These are phyloP conservation scores for Colossoma macropomum DNA, from an alignment of 2,113 vertebrate genomes.

Conservation along the genomic window DNA sequence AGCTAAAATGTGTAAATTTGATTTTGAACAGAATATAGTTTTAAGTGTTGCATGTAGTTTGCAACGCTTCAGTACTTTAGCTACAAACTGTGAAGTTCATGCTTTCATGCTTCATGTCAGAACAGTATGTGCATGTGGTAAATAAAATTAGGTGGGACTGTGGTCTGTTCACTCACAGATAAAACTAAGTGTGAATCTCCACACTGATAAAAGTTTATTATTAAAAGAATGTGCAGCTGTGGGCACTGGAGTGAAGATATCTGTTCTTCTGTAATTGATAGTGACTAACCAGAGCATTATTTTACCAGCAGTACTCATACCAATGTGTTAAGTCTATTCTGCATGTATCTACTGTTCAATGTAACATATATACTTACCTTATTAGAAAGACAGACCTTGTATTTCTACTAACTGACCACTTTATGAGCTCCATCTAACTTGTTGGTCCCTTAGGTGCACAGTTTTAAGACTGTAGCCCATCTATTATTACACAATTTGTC, in stretches of 20 bases:
- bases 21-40: no score
- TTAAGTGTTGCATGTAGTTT: background rate
- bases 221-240: background rate
- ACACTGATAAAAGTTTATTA: background rate
- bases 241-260: background rate
- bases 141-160: background rate
- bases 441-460: no score
- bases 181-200: background rate
- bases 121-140: no score
- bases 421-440: background rate
- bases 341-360: background rate
- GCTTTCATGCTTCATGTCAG: background rate
- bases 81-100: no score
- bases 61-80: background rate
- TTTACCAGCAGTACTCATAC: background rate
- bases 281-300: background rate
- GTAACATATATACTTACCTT: no score
- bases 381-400: no score
- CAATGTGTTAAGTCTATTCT: no score
- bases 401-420: background rate
- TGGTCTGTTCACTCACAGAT: background rate
- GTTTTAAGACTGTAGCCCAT: no score
- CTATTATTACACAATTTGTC: no score
- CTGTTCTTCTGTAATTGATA: background rate
- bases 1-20: no score